A percentile compares a stretch with the other conserved stretches of the same genome.
Evolutionary conservation across 2,797 vertebrate genomes (phyloP).

Genomic region (Galago senegalensis): DNA sequence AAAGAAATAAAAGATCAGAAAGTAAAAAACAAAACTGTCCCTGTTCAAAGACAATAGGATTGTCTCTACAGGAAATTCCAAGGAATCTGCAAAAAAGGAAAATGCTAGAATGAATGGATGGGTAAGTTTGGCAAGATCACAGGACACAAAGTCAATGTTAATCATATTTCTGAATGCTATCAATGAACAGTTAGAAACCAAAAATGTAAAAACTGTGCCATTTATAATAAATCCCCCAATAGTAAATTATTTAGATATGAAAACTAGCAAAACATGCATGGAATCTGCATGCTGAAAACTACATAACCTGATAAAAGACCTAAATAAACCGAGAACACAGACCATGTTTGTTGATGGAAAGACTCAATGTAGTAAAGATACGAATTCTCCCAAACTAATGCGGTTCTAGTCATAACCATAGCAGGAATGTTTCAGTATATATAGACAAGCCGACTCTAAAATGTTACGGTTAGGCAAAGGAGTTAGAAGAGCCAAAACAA

Average conservation of each 20-base stretch:
- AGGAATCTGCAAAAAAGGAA: not conserved
- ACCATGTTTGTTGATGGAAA: not conserved
- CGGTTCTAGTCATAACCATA: not conserved
- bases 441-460: not conserved
- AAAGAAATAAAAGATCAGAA: not conserved
- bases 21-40: not conserved
- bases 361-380: not conserved
- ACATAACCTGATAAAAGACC: not conserved
- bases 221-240: not conserved
- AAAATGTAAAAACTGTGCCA: not conserved
- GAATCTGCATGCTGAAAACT: not conserved
- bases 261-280: not conserved
- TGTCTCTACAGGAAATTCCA: constrained; percentile 10
- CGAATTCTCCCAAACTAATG: not conserved
- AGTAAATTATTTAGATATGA: constrained; percentile 2
- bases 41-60: not conserved
- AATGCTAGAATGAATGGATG: not conserved
- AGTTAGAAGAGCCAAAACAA: not conserved
- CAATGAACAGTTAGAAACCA: constrained; percentile 30
- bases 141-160: not conserved
- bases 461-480: not conserved
- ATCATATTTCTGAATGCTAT: not conserved
- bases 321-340: not conserved
- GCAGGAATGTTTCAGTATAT: not conserved
- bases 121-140: not conserved